Evolutionary conservation across 64 coral and sea anemone species (phyloP), one percentile per base, ranked within the genome.

Genomic region (Astreopora myriophthalma): DNA sequence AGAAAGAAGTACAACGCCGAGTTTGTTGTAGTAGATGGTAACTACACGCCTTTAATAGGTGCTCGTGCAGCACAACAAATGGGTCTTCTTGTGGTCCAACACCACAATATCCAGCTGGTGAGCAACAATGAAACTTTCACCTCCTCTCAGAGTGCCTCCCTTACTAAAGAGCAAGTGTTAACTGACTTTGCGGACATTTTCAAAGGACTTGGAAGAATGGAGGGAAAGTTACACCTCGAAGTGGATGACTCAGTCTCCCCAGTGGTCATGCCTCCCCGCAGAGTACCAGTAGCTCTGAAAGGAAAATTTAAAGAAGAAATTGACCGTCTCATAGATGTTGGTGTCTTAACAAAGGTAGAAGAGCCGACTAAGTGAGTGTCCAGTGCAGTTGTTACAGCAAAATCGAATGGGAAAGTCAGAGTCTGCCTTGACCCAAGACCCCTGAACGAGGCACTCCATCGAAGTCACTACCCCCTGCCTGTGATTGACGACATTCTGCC

Each of bases 301-400:
- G 55, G 14, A 60, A 60, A 19, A 13, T 44, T 44, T 6, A 44
- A 6, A 44, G 40, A 44, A 10, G 40, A 44, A 10, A 6, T 44
- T 8, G 11, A 6, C 11, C 40, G 40, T 6, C 40, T 44, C 6
- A 0, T 8, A 44, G 0, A 3, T 8, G 6, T 44, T 10, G 11
- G 11, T 10, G 40, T 44, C 6, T 8, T 44, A 6, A 44, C 6
- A 10, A 87, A 87, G 34, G 65, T 51, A 58, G 9, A 87, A 4
- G 13, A 48, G 26, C 85, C 85, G 10, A 72, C 68, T 3, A 16
- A 87, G 39, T 87, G 85, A 42, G 66, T 87, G 38, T 72, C 85
- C 31, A 71, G 85, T 32, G 65, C 71, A 1, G 67, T 73, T 30
- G 85, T 87, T 20, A n/a, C 19, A 8, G 68, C 71, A 49, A 73